Percentiles rank a stretch among this genome's conserved stretches.
These are phyloP conservation scores for Stramonita haemastoma DNA, from an alignment of 2,888 invertebrate species.

Conservation along the genomic window DNA sequence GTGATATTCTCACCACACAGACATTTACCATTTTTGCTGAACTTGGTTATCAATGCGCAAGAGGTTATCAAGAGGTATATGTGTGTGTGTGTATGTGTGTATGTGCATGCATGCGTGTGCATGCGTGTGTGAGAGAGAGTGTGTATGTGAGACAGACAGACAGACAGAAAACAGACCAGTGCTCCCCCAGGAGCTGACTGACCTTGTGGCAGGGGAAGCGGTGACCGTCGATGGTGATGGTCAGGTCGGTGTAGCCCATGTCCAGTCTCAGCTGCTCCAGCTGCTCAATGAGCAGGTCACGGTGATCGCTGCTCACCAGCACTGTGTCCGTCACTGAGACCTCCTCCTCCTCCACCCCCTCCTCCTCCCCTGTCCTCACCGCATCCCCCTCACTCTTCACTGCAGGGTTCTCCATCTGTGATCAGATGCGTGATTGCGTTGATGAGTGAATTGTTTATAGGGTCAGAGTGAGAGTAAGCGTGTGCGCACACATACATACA, in stretches of 20 bases:
- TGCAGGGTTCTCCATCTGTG: neutral
- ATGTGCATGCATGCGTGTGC: neutral
- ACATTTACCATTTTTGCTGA: too few species aligned
- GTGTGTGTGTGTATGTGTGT: too few species aligned
- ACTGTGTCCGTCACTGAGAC: conserved; percentile 21
- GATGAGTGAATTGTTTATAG: too few species aligned
- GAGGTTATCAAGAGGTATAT: neutral
- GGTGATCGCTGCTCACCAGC: conserved; percentile 67
- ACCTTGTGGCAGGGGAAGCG: conserved; percentile 70
- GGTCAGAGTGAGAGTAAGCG: too few species aligned
- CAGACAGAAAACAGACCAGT: neutral
- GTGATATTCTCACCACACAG: too few species aligned
- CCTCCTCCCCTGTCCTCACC: conserved; percentile 13
- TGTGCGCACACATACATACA: neutral
- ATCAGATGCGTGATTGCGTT: too few species aligned
- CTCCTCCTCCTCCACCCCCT: conserved; percentile 20
- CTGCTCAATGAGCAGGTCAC: conserved; percentile 64
- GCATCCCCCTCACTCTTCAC: neutral
- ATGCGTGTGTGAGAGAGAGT: too few species aligned
- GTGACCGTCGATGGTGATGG: conserved; percentile 61
- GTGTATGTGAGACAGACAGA: conserved; percentile 10
- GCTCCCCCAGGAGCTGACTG: neutral
- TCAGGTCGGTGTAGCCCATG: conserved; percentile 67
- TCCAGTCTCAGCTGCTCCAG: conserved; percentile 66
- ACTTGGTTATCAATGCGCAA: too few species aligned